Evolutionary conservation across 2,113 vertebrate genomes (phyloP).

Genomic region (Melanerpes aurifrons): DNA sequence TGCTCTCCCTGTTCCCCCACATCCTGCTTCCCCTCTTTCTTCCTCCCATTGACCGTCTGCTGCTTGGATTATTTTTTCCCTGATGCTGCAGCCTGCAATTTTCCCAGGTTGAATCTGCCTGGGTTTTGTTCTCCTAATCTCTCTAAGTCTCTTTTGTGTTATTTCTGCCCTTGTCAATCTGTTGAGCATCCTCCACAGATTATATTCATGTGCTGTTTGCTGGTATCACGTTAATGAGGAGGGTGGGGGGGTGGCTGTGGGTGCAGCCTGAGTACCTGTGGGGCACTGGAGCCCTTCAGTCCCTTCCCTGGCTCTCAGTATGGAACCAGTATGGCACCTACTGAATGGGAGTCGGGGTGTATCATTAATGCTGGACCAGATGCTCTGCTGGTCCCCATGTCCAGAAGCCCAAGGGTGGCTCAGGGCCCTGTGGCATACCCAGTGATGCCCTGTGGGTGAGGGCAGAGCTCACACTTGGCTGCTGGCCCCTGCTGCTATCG

Average conservation of each 20-base stretch:
- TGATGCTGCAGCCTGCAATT: slow-evolving; percentile 48
- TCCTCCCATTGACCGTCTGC: slow-evolving; percentile 33
- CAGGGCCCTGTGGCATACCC: accelerated
- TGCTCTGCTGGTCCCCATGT: not conserved
- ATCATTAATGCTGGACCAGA: not conserved
- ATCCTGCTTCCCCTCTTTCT: slow-evolving; percentile 58
- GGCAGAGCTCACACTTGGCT: not conserved
- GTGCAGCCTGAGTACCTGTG: not conserved
- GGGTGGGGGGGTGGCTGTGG: not conserved
- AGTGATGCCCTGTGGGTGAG: accelerated
- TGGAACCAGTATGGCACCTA: not conserved
- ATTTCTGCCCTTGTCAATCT: slow-evolving; percentile 5
- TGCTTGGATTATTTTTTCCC: slow-evolving; percentile 23
- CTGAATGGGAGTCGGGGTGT: not conserved
- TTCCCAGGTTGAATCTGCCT: slow-evolving; percentile 35
- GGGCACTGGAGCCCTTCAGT: accelerated
- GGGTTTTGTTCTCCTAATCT: slow-evolving; percentile 60
- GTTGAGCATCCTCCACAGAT: not conserved
- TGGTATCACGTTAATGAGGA: not conserved
- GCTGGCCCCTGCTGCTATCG: not conserved
- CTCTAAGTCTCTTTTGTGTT: slow-evolving; percentile 24
- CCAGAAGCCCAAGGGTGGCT: not conserved
- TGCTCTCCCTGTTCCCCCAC: not conserved
- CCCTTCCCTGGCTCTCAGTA: not conserved
- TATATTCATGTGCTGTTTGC: not conserved